phyloP scores from a whole-genome alignment of 1,140 invertebrate species.

The Zophobas atratus region DNA sequence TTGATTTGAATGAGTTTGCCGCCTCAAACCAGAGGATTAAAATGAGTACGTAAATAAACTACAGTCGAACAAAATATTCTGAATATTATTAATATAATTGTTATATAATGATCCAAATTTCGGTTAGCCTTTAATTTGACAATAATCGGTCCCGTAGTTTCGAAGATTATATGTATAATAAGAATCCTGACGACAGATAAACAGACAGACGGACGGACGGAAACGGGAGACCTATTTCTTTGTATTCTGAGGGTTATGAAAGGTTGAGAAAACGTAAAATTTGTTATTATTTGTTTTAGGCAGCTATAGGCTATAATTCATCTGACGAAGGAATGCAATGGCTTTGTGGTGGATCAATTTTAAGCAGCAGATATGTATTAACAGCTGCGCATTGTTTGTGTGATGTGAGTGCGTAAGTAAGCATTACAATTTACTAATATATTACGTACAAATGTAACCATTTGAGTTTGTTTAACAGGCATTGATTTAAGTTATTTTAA shows the following conservation, averaged over 20 bases:
- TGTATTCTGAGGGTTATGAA: too few relatives aligned
- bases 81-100: too few relatives aligned
- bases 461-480: not conserved
- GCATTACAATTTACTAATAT: not conserved
- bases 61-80: too few relatives aligned
- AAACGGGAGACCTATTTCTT: too few relatives aligned
- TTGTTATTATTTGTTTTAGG: slow-evolving; percentile 50
- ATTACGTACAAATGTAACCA: not conserved
- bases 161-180: too few relatives aligned
- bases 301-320: slow-evolving; percentile 58
- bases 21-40: too few relatives aligned
- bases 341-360: slow-evolving; percentile 80
- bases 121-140: too few relatives aligned
- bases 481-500: not conserved
- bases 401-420: slow-evolving; percentile 36
- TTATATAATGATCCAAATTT: too few relatives aligned
- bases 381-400: slow-evolving; percentile 81
- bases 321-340: slow-evolving; percentile 43
- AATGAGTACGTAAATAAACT: too few relatives aligned
- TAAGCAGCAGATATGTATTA: slow-evolving; percentile 77
- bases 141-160: too few relatives aligned
- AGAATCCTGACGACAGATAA: not conserved
- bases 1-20: too few relatives aligned
- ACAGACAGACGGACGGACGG: not conserved
- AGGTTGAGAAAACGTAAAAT: not conserved